phyloP scores from a whole-genome alignment of 2,888 invertebrate genomes.

The Hirtodrosophila cameraria region DNA sequence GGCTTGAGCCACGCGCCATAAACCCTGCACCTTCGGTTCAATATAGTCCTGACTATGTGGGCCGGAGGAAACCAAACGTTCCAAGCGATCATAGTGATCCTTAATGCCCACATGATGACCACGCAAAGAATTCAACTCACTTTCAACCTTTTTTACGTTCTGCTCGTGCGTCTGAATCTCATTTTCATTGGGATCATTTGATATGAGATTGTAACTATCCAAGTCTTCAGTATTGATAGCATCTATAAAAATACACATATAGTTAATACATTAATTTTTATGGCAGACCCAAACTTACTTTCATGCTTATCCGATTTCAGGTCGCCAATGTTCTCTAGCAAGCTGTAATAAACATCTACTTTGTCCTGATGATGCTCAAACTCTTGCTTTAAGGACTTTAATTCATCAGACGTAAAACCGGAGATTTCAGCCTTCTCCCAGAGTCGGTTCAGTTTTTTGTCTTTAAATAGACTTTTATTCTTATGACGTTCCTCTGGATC shows the following conservation, averaged over 20 bases:
- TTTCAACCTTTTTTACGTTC: conserved; percentile 85
- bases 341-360: conserved; percentile 93
- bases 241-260: conserved; percentile 85
- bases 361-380: conserved; percentile 96
- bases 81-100: conserved; percentile 91
- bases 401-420: conserved; percentile 93
- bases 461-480: conserved; percentile 92
- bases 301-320: conserved; percentile 86
- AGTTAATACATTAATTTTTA: neutral
- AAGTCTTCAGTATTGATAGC: conserved; percentile 90
- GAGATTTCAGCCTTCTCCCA: conserved; percentile 95
- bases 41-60: conserved; percentile 94
- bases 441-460: conserved; percentile 94
- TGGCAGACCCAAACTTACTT: conserved; percentile 85
- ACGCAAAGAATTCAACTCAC: conserved; percentile 89
- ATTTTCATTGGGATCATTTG: conserved; percentile 85
- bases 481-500: conserved; percentile 86
- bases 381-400: conserved; percentile 93
- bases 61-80: conserved; percentile 89
- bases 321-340: conserved; percentile 89
- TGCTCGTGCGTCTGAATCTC: conserved; percentile 84
- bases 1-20: conserved; percentile 88
- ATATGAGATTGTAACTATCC: conserved; percentile 89
- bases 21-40: conserved; percentile 94
- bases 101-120: conserved; percentile 90